A percentile compares a stretch with the other conserved stretches of the same genome.
These are phyloP conservation scores for Rhynchonycteris naso DNA, from an alignment of 2,797 vertebrate species.

Conservation along the genomic window DNA sequence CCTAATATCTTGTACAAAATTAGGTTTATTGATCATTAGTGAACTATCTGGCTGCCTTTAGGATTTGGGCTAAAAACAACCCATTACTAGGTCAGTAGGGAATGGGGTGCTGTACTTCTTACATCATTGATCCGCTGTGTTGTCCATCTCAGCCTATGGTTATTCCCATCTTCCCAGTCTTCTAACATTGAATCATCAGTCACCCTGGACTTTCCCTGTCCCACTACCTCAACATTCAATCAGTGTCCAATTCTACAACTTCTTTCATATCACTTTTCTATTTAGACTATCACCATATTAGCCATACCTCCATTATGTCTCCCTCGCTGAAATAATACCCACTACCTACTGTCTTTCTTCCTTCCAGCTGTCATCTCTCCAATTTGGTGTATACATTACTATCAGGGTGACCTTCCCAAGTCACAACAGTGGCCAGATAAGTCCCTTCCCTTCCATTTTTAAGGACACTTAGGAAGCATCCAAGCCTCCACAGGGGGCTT, in stretches of 20 bases:
- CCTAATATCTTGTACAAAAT: not conserved
- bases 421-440: not conserved
- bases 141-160: not conserved
- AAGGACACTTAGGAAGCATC: not conserved
- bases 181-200: not conserved
- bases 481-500: not conserved
- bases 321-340: not conserved
- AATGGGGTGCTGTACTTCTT: not conserved
- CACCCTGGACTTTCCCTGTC: not conserved
- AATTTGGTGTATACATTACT: fast-evolving
- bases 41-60: not conserved
- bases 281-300: not conserved
- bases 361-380: not conserved
- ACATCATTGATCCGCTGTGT: fast-evolving
- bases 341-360: not conserved
- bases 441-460: not conserved
- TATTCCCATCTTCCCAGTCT: not conserved
- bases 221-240: too few relatives aligned
- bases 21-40: not conserved
- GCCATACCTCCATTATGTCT: not conserved
- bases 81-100: not conserved
- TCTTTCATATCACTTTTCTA: not conserved
- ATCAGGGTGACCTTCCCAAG: not conserved
- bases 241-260: fast-evolving
- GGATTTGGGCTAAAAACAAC: not conserved